Evolutionary conservation across 2,797 vertebrate species (phyloP).

Genomic region (Pelochelys cantorii): DNA sequence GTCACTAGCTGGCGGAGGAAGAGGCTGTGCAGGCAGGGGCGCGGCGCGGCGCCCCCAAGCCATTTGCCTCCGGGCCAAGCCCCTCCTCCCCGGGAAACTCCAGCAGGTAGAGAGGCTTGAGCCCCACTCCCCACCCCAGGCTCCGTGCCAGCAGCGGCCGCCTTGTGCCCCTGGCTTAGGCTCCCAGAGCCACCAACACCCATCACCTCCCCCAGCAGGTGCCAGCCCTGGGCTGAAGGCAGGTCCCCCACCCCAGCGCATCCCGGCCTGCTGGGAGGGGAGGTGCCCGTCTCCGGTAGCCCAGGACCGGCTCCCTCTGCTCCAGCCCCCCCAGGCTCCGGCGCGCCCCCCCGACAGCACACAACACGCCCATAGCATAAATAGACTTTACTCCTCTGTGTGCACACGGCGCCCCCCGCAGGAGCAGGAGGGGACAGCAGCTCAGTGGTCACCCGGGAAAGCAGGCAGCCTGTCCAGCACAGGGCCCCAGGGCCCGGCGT

Average conservation of each 20-base stretch:
- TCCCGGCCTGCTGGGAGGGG: too few species aligned
- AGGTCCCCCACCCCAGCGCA: too few species aligned
- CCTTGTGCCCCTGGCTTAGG: background rate
- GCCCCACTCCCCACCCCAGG: too few species aligned
- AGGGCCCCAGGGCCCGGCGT: background rate
- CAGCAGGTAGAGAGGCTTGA: background rate
- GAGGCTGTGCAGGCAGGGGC: accelerated
- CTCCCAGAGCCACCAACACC: too few species aligned
- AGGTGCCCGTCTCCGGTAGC: background rate
- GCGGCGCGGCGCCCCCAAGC: too few species aligned
- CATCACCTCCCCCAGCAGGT: background rate
- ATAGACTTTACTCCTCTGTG: conserved; percentile 64
- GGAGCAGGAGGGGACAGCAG: background rate
- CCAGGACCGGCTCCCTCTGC: background rate
- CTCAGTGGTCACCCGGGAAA: accelerated
- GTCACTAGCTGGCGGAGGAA: too few species aligned
- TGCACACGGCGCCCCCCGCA: accelerated
- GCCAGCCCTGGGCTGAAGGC: too few species aligned
- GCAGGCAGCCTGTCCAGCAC: background rate
- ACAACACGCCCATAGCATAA: background rate
- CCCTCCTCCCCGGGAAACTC: background rate
- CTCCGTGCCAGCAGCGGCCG: too few species aligned
- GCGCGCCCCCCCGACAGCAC: background rate
- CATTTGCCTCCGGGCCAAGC: accelerated
- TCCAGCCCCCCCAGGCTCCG: too few species aligned